Conservation (phyloP, 1,140 invertebrate species). For the Palaemon carinicauda region DNA sequence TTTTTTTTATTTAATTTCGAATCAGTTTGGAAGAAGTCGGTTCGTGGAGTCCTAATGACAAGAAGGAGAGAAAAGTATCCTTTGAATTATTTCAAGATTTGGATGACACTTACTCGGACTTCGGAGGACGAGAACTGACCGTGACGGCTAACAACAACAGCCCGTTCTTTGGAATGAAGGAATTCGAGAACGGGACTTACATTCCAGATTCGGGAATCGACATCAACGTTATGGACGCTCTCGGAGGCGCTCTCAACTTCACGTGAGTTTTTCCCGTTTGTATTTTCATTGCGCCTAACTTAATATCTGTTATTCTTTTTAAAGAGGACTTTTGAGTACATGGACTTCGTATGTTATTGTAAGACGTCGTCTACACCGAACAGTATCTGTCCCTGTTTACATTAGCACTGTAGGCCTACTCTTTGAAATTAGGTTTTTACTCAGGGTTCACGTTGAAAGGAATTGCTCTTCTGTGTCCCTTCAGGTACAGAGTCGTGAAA, state of each 20-base stretch:
- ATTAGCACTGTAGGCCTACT: too few species aligned
- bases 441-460: too few species aligned
- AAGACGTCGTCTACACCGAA: too few species aligned
- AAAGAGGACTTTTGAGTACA: too few species aligned
- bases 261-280: slow-evolving; percentile 1
- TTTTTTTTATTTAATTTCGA: too few species aligned
- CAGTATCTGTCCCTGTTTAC: too few species aligned
- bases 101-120: not conserved
- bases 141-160: slow-evolving; percentile 28
- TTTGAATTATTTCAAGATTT: not conserved
- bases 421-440: too few species aligned
- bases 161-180: slow-evolving; percentile 34
- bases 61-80: too few species aligned
- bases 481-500: slow-evolving; percentile 5
- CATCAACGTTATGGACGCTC: slow-evolving; percentile 8
- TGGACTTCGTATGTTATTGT: too few species aligned
- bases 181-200: slow-evolving; percentile 12
- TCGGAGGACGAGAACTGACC: slow-evolving; percentile 1
- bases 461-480: not conserved
- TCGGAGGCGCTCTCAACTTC: slow-evolving; percentile 26
- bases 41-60: too few species aligned
- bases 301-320: not conserved
- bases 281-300: not conserved
- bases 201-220: slow-evolving; percentile 17
- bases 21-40: too few species aligned